Conservation (phyloP, 1,140 invertebrate species). For the Apis laboriosa region DNA sequence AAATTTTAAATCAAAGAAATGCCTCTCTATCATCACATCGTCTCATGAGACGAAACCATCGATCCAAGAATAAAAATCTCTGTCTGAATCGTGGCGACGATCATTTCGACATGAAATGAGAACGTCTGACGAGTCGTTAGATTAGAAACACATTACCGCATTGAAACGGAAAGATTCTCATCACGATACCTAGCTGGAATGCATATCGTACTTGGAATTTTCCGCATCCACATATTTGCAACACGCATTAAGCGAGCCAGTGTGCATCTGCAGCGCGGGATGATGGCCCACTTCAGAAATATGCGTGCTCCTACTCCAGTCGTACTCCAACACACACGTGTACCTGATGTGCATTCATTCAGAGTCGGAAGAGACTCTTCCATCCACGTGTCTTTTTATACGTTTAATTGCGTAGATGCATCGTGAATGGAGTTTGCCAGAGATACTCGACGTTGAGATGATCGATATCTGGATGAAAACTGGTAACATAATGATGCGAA, state of each 20-base stretch:
- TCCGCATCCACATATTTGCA: conserved; percentile 20
- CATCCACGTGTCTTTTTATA: conserved; percentile 35
- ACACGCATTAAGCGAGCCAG: background rate
- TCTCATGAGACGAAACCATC: no score
- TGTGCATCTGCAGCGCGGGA: conserved; percentile 21
- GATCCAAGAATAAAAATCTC: background rate
- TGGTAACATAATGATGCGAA: background rate
- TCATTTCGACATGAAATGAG: background rate
- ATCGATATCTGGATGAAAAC: conserved; percentile 13
- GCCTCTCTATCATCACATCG: background rate
- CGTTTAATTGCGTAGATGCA: conserved; percentile 61
- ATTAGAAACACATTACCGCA: conserved; percentile 10
- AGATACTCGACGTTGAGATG: conserved; percentile 17
- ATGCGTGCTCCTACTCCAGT: conserved; percentile 45
- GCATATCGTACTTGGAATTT: conserved; percentile 17
- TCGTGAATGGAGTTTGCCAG: conserved; percentile 27
- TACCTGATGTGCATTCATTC: conserved; percentile 29
- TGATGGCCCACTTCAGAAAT: conserved; percentile 47
- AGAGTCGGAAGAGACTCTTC: conserved; percentile 39
- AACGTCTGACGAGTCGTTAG: background rate
- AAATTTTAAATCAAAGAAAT: background rate
- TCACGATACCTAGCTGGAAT: conserved; percentile 6
- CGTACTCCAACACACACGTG: conserved; percentile 1
- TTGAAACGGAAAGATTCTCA: conserved; percentile 29
- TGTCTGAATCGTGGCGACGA: background rate